These are phyloP conservation scores for Lithobates pipiens DNA, from an alignment of 2,797 vertebrate species.

Conservation along the genomic window DNA sequence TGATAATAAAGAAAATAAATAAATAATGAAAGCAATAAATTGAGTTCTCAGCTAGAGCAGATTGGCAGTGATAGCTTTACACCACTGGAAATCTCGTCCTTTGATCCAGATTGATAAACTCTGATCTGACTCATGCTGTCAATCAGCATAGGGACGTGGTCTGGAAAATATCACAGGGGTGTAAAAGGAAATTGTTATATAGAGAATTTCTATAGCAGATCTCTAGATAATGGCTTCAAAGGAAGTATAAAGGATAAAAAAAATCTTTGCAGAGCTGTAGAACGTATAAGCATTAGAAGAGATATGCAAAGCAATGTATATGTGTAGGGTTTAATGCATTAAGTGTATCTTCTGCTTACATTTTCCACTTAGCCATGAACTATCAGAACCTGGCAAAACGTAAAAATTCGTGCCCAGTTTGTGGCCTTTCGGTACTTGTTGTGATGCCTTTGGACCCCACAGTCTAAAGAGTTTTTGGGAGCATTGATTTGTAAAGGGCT, in stretches of 20 bases:
- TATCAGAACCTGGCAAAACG: no score
- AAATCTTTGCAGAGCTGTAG: background rate
- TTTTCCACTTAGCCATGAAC: no score
- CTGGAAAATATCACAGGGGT: slow-evolving; percentile 24
- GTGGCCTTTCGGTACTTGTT: no score
- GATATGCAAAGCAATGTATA: background rate
- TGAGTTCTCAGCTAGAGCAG: slow-evolving; percentile 22
- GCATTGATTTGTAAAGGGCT: no score
- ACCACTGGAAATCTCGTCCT: slow-evolving; percentile 25
- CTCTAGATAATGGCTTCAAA: background rate
- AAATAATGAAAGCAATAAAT: slow-evolving; percentile 29
- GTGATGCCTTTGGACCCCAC: no score
- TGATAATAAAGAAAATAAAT: background rate
- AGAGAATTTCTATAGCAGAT: background rate
- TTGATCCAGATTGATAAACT: slow-evolving; percentile 48
- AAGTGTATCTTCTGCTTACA: background rate
- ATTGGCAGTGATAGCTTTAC: slow-evolving; percentile 42
- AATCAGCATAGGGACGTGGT: slow-evolving; percentile 31
- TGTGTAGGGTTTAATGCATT: no score
- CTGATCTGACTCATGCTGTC: slow-evolving; percentile 45
- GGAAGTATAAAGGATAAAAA: background rate
- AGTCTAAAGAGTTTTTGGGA: no score
- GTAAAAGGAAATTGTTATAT: slow-evolving; percentile 6
- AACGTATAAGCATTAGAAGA: background rate
- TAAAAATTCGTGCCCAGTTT: no score